Evolutionary conservation across 1,140 invertebrate species (phyloP), one percentile per base, ranked within the genome.

Genomic region (Drosophila oshimai): DNA sequence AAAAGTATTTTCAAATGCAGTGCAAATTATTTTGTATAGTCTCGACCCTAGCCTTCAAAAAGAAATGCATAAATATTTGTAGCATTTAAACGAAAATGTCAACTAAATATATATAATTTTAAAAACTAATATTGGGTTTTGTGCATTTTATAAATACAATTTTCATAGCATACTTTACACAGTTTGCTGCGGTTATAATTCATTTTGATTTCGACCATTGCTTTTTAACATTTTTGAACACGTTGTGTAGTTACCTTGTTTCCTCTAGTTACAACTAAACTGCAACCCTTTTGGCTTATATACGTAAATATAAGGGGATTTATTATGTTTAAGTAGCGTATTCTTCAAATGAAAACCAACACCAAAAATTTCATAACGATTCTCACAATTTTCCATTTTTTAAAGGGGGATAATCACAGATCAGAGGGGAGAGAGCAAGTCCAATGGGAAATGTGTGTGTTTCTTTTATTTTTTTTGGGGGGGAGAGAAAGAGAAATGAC

Each of bases 161-260:
- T 86, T 86, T 87, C 34, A 58, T 86, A 86, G 79, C 79, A 86
- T 86, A 86, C 78, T 75, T 89, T 70, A 54, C 54, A 53, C 29
- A 42, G 61, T 71, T 60, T 62, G 37, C 67, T 74, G 68, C 47
- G 49, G 34, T 60, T 65, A 51, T 73, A n/a, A 39, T 50, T 69
- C 42, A 60, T 36, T 74, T 51, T 7, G 46, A 64, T 71, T 74
- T 71, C 39, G 47, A 76, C 68, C 65, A 90, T 90, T 90, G 89
- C 77, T 89, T 89, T 90, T 90, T 89, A 89, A 90, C 88, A 90
- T 88, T 90, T 90, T 87, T 87, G 69, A 87, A 87, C 68, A 74
- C 46, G 46, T 84, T 65, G 37, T 68, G 53, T 68, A 81, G 61
- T 83, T 87, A 87, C 83, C 69, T 88, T 75, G 39, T 55, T 54